A percentile compares a stretch with the other conserved stretches of the same genome.
Evolutionary conservation across 2,888 invertebrate genomes (phyloP).

Genomic region (Acrocera orbiculus): DNA sequence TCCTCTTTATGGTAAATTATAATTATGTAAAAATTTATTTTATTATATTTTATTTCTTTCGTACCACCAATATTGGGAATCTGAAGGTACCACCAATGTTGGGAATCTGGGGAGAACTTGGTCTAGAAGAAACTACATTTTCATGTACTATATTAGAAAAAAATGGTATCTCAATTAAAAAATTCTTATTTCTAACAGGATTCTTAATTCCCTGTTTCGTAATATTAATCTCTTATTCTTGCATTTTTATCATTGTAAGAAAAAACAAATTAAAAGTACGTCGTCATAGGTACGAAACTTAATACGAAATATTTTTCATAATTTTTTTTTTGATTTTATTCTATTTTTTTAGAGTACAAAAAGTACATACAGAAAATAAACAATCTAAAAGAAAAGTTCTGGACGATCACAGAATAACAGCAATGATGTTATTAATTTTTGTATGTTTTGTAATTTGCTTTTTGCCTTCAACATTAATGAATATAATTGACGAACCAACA

Average conservation of each 20-base stretch:
- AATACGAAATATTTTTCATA: no score
- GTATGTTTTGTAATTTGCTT: constrained; percentile 72
- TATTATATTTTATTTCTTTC: no score
- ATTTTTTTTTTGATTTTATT: no score
- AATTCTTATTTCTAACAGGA: constrained; percentile 63
- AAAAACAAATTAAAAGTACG: constrained; percentile 54
- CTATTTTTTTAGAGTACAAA: background rate
- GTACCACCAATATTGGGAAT: no score
- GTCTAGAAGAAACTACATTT: constrained; percentile 60
- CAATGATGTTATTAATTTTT: constrained; percentile 76
- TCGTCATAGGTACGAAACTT: constrained; percentile 54
- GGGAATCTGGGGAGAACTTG: constrained; percentile 71
- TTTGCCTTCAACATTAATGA: constrained; percentile 72
- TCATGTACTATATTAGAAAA: constrained; percentile 76
- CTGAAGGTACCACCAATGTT: constrained; percentile 58
- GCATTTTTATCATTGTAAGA: constrained; percentile 66
- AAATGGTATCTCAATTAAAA: constrained; percentile 64
- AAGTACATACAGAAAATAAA: background rate
- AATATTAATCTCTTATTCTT: constrained; percentile 69
- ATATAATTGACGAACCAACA: constrained; percentile 67
- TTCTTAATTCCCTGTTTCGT: constrained; percentile 70
- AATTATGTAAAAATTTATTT: background rate
- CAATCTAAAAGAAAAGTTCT: no score
- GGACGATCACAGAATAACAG: constrained; percentile 65
- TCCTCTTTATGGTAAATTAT: constrained; percentile 45